Conservation (phyloP, 1,140 invertebrate genomes). For the Coelopa frigida region DNA sequence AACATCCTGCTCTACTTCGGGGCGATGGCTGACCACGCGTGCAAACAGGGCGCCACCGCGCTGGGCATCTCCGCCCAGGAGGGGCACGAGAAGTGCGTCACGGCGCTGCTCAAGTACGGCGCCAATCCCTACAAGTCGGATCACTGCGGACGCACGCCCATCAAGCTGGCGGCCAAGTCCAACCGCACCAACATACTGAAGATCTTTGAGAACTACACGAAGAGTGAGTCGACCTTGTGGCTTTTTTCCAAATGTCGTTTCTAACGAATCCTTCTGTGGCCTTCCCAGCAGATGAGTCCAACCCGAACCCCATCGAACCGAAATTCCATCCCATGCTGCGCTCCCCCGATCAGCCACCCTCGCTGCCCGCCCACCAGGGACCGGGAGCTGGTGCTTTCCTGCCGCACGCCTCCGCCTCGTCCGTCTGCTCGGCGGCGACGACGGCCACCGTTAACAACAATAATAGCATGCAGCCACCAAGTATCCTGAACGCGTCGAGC, state of each 20-base stretch:
- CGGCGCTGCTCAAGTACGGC: constrained; percentile 75
- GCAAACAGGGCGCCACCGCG: constrained; percentile 90
- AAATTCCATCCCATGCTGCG: constrained; percentile 43
- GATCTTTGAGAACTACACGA: constrained; percentile 43
- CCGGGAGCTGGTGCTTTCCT: constrained; percentile 20
- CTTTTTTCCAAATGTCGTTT: background rate
- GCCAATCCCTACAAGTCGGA: constrained; percentile 90
- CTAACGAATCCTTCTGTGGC: background rate
- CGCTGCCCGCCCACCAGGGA: constrained; percentile 36
- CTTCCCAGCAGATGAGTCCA: constrained; percentile 33
- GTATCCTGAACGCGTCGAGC: constrained; percentile 37
- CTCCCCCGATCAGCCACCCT: constrained; percentile 41
- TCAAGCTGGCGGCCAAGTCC: constrained; percentile 52
- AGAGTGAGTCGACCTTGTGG: constrained; percentile 28
- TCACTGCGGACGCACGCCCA: constrained; percentile 68
- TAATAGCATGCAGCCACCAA: constrained; percentile 25
- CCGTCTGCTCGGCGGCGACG: constrained; percentile 36
- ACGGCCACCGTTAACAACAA: constrained; percentile 36
- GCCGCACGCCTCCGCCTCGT: constrained; percentile 36
- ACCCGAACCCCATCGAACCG: constrained; percentile 36
- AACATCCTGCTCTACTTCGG: constrained; percentile 69
- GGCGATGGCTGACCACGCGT: constrained; percentile 80
- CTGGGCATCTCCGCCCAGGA: constrained; percentile 78
- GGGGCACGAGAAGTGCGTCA: constrained; percentile 86
- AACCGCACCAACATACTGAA: constrained; percentile 45